Evolutionary conservation across 2,797 vertebrate species (phyloP).

Genomic region (Rhabdophis nuchalis): DNA sequence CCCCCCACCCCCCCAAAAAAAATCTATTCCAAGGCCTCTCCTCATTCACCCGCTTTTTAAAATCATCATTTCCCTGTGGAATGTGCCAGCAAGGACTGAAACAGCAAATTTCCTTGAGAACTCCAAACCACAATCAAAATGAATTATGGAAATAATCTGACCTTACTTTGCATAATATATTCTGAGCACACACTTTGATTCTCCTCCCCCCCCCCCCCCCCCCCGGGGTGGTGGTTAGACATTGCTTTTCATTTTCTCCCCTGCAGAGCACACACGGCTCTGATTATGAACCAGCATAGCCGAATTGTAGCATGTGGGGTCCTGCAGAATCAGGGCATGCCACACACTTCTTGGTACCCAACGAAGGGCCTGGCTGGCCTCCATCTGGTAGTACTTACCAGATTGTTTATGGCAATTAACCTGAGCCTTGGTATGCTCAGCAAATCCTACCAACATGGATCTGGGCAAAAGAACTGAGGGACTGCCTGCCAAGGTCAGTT

Average conservation of each 20-base stretch:
- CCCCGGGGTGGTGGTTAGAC: background rate
- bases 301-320: constrained; percentile 6
- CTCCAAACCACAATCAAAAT: constrained; percentile 14
- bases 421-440: background rate
- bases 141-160: constrained; percentile 19
- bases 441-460: background rate
- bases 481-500: background rate
- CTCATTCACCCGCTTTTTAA: background rate
- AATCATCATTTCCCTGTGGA: background rate
- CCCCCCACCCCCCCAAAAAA: background rate
- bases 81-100: background rate
- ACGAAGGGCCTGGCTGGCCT: background rate
- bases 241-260: constrained; percentile 18
- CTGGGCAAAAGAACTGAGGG: background rate
- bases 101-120: background rate
- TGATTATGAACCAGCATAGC: constrained; percentile 6
- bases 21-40: too few species aligned
- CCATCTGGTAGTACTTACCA: constrained; percentile 12
- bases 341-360: background rate
- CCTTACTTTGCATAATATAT: constrained; percentile 33
- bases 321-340: background rate
- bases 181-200: constrained; percentile 17
- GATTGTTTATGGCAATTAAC: constrained; percentile 19
- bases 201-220: background rate
- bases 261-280: constrained; percentile 5